These are phyloP conservation scores for Euclidia mi DNA, from an alignment of 2,888 invertebrate species.

Conservation along the genomic window DNA sequence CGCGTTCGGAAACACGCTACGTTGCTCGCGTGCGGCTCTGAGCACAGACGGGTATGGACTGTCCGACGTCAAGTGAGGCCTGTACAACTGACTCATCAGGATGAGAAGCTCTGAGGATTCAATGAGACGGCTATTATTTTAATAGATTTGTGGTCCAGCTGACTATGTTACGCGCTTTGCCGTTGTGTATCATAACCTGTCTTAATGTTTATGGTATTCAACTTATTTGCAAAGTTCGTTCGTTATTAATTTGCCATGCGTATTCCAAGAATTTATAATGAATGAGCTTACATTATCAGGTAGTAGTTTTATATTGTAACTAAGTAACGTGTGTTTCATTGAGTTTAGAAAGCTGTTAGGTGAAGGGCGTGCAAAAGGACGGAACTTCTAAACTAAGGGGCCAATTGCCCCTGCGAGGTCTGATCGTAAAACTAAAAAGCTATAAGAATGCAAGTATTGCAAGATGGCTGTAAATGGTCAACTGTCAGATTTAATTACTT, in stretches of 20 bases:
- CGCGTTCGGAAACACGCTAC: slow-evolving; percentile 27
- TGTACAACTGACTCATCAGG: slow-evolving; percentile 48
- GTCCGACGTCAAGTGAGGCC: slow-evolving; percentile 44
- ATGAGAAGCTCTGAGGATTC: slow-evolving; percentile 49
- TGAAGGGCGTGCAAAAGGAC: slow-evolving; percentile 53
- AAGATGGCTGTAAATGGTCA: slow-evolving; percentile 37
- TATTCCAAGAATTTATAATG: slow-evolving; percentile 6
- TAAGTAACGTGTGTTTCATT: slow-evolving; percentile 33
- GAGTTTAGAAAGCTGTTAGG: slow-evolving; percentile 42
- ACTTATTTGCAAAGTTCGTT: slow-evolving; percentile 46
- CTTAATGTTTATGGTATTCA: slow-evolving; percentile 36
- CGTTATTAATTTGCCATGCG: slow-evolving; percentile 11
- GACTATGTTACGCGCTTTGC: slow-evolving; percentile 25
- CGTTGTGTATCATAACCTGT: slow-evolving; percentile 48
- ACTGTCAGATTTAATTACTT: slow-evolving; percentile 42
- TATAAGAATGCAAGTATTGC: slow-evolving; percentile 13
- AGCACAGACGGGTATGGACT: slow-evolving; percentile 42
- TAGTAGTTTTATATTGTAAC: not conserved
- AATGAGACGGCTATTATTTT: slow-evolving; percentile 55
- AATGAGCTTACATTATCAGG: too few relatives aligned
- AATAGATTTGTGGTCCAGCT: slow-evolving; percentile 54
- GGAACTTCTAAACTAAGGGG: slow-evolving; percentile 56
- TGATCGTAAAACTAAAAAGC: slow-evolving; percentile 35
- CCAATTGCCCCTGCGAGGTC: slow-evolving; percentile 41
- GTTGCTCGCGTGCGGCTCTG: slow-evolving; percentile 42